Evolutionary conservation across 2,113 vertebrate genomes (phyloP).

Genomic region (Azemiops feae): DNA sequence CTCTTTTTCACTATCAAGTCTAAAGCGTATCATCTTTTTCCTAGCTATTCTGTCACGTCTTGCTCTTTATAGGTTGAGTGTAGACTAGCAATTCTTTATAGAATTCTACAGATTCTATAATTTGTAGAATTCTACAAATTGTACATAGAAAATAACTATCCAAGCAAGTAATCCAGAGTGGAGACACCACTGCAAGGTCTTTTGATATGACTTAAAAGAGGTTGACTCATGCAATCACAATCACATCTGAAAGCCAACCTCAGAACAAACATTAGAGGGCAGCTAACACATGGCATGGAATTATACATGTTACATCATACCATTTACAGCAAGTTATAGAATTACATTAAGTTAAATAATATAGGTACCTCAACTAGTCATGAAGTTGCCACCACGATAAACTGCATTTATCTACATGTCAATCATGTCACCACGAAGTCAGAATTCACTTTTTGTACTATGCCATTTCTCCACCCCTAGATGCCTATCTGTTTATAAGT

Average conservation of each 20-base stretch:
- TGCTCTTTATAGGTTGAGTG: not conserved
- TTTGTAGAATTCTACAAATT: not conserved
- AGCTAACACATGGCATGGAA: not conserved
- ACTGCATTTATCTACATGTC: not conserved
- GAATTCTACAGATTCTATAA: not conserved
- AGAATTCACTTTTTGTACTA: not conserved
- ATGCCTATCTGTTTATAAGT: not conserved
- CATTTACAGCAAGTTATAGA: not conserved
- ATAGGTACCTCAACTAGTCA: too few species aligned
- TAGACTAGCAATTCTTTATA: not conserved
- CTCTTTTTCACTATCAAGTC: not conserved
- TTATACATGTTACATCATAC: not conserved
- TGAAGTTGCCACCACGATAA: not conserved
- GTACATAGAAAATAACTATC: not conserved
- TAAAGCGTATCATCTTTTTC: not conserved
- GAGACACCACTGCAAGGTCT: not conserved
- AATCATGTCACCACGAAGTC: not conserved
- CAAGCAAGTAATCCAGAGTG: not conserved
- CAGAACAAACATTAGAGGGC: not conserved
- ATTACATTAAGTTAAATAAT: not conserved
- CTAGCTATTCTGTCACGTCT: not conserved
- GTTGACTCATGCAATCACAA: not conserved
- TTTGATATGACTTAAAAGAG: not conserved
- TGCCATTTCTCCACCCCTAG: not conserved
- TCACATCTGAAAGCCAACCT: not conserved